phyloP scores from a whole-genome alignment of 2,888 invertebrate genomes.

The Eilema caniola region DNA sequence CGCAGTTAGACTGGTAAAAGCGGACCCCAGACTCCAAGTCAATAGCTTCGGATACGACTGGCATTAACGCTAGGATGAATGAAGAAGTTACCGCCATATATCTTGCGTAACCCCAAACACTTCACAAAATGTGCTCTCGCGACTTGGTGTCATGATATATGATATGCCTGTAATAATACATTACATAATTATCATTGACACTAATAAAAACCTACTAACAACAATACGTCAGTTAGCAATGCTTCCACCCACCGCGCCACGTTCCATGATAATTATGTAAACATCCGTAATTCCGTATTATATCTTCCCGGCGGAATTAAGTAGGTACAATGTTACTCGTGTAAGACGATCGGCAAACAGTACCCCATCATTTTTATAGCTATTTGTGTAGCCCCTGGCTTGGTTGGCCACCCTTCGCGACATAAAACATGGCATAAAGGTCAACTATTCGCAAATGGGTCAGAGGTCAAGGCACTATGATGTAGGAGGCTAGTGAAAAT shows the following conservation, averaged over 20 bases:
- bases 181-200: neutral
- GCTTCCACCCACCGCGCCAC: neutral
- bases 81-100: too few relatives aligned
- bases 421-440: constrained; percentile 31
- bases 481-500: constrained; percentile 21
- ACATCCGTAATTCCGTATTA: neutral
- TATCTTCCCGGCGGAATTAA: neutral
- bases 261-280: neutral
- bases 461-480: constrained; percentile 28
- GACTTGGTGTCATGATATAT: too few relatives aligned
- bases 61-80: too few relatives aligned
- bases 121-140: too few relatives aligned
- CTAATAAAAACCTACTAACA: neutral
- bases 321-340: neutral
- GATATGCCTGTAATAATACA: neutral
- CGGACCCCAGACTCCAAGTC: too few relatives aligned
- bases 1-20: too few relatives aligned
- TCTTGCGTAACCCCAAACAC: too few relatives aligned
- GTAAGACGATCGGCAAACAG: constrained; percentile 2
- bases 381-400: constrained; percentile 18
- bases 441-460: constrained; percentile 34
- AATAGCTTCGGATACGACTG: too few relatives aligned
- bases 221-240: neutral
- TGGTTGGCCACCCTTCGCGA: constrained; percentile 28
- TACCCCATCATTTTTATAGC: constrained; percentile 11